Conservation (phyloP, 2,888 invertebrate species). For the Sabatieria punctata region DNA sequence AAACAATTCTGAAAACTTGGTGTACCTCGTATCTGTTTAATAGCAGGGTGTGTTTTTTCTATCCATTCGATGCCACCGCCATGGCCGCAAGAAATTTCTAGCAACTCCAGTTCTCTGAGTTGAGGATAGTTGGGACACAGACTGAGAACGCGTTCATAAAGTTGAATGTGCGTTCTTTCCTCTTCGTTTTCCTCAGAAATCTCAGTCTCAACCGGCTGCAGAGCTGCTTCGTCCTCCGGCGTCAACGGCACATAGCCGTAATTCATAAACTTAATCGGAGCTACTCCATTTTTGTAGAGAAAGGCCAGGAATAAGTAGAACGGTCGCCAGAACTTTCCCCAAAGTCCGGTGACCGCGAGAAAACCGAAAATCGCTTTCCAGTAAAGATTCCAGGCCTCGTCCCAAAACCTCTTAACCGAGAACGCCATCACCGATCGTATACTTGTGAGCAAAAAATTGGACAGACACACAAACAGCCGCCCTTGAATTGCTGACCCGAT, state of each 20-base stretch:
- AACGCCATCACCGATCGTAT: too few relatives aligned
- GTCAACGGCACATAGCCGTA: background rate
- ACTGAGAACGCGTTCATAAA: background rate
- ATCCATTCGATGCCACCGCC: constrained; percentile 1
- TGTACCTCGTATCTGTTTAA: too few relatives aligned
- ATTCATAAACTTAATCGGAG: background rate
- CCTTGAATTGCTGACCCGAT: too few relatives aligned
- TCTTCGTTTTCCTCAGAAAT: background rate
- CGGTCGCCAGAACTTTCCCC: background rate
- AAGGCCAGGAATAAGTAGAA: background rate
- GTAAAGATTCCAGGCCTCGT: too few relatives aligned
- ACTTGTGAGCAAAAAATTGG: too few relatives aligned
- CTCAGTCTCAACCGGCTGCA: background rate
- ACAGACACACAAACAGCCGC: too few relatives aligned
- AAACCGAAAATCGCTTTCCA: too few relatives aligned
- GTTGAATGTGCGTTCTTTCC: background rate
- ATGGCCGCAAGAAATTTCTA: constrained; percentile 1
- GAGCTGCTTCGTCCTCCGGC: background rate
- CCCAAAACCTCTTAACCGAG: too few relatives aligned
- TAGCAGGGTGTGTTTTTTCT: background rate
- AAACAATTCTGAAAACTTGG: too few relatives aligned
- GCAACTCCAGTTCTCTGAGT: background rate
- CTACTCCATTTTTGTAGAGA: background rate
- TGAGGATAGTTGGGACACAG: background rate
- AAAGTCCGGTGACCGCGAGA: background rate